These are phyloP conservation scores for Belgica antarctica DNA, from an alignment of 2,888 invertebrate species.

Conservation along the genomic window DNA sequence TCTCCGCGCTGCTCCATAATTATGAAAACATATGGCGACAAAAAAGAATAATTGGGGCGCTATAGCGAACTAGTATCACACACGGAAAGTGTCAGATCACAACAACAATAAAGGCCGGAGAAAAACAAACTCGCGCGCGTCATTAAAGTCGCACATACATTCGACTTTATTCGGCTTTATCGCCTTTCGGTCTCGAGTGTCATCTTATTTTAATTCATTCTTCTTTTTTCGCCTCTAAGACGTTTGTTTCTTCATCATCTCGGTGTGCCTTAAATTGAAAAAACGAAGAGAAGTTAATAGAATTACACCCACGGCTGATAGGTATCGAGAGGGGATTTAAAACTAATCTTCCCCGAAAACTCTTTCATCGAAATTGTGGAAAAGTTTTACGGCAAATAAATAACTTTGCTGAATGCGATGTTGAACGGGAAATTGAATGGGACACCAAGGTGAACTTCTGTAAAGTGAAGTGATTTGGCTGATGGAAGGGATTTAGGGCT, in stretches of 20 bases:
- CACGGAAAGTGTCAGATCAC: slow-evolving; percentile 4
- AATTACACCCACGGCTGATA: slow-evolving; percentile 10
- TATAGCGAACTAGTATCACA: background rate
- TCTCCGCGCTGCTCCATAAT: slow-evolving; percentile 6
- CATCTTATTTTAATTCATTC: slow-evolving; percentile 19
- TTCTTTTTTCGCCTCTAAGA: slow-evolving; percentile 1
- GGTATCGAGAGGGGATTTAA: slow-evolving; percentile 11
- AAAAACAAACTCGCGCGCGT: background rate
- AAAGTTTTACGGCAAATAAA: no score
- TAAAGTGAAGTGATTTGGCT: no score
- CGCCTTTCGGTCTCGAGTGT: background rate
- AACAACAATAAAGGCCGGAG: background rate
- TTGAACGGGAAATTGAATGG: background rate
- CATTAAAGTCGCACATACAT: slow-evolving; percentile 38
- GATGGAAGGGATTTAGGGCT: no score
- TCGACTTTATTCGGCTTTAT: slow-evolving; percentile 35
- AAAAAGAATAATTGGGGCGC: background rate
- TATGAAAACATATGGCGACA: slow-evolving; percentile 33
- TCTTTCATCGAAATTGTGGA: background rate
- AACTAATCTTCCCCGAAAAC: background rate
- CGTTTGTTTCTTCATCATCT: background rate
- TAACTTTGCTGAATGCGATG: slow-evolving; percentile 5
- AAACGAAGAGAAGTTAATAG: no score
- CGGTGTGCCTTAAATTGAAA: background rate
- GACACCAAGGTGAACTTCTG: no score